Conservation (phyloP, 2,888 invertebrate genomes). For the Oligia strigilis region DNA sequence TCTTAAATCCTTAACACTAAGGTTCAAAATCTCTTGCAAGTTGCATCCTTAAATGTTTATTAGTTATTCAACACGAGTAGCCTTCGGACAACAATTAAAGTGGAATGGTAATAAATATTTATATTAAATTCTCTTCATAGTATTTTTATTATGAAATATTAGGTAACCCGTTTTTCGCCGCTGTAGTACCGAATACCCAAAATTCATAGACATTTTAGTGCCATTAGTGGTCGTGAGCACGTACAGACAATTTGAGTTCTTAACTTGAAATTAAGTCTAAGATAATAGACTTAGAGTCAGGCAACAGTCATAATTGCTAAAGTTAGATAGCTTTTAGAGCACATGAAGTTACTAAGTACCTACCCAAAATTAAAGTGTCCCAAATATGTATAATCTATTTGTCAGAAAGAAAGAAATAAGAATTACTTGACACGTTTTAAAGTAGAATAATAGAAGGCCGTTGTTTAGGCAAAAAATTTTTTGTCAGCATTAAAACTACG, state of each 20-base stretch:
- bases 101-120: slow-evolving; percentile 64
- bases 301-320: slow-evolving; percentile 57
- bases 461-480: neutral
- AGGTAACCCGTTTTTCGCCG: slow-evolving; percentile 24
- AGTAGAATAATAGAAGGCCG: no score
- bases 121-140: slow-evolving; percentile 24
- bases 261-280: slow-evolving; percentile 59
- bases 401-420: neutral
- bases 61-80: slow-evolving; percentile 61
- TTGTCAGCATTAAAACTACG: slow-evolving; percentile 1
- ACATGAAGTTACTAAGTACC: slow-evolving; percentile 22
- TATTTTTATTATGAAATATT: slow-evolving; percentile 27
- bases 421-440: neutral
- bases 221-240: slow-evolving; percentile 54
- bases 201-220: slow-evolving; percentile 30
- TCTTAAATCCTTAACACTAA: slow-evolving; percentile 3
- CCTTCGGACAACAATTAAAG: slow-evolving; percentile 66
- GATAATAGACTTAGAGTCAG: slow-evolving; percentile 55
- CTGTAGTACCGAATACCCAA: slow-evolving; percentile 17
- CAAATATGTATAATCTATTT: neutral
- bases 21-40: slow-evolving; percentile 24
- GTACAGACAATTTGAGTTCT: slow-evolving; percentile 56
- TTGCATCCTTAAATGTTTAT: slow-evolving; percentile 35
- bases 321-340: slow-evolving; percentile 45
- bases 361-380: slow-evolving; percentile 11